phyloP scores from a whole-genome alignment of 2,113 vertebrate species.

The Genyomyrus donnyi region DNA sequence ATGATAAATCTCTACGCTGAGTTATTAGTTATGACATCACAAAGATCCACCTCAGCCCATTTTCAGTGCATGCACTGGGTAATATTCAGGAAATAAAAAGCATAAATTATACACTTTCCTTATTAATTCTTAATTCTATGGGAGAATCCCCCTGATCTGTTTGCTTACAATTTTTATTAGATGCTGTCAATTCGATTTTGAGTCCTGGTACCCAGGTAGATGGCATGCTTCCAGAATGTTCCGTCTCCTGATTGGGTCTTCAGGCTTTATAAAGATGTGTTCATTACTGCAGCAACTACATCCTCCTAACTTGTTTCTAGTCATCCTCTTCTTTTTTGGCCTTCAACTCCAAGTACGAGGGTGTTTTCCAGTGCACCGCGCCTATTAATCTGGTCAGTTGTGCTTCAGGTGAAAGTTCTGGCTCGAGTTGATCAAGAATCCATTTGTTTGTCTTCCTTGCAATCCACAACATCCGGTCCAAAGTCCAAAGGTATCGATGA shows the following conservation, averaged over 20 bases:
- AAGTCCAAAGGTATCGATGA: not conserved
- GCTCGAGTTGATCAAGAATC: not conserved
- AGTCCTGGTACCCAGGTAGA: not conserved
- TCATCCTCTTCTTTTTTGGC: not conserved
- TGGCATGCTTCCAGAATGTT: not conserved
- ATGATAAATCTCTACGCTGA: slow-evolving; percentile 57
- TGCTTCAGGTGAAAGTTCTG: not conserved
- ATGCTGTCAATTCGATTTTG: not conserved
- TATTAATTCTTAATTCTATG: not conserved
- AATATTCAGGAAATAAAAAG: slow-evolving; percentile 30
- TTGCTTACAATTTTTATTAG: not conserved
- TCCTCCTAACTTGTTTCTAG: not conserved
- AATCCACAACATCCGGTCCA: not conserved
- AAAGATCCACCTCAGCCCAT: slow-evolving; percentile 42
- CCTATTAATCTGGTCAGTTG: not conserved
- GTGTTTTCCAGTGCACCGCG: not conserved
- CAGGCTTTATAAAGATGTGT: not conserved
- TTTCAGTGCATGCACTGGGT: slow-evolving; percentile 36
- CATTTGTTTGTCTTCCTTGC: not conserved
- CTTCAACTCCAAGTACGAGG: not conserved
- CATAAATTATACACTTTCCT: not conserved
- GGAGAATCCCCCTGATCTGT: not conserved
- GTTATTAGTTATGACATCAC: slow-evolving; percentile 62
- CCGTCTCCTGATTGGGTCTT: not conserved
- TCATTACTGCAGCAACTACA: not conserved